Base-by-base conservation (phyloP, 2,888 invertebrate species). In the Petrolisthes cinctipes region DNA sequence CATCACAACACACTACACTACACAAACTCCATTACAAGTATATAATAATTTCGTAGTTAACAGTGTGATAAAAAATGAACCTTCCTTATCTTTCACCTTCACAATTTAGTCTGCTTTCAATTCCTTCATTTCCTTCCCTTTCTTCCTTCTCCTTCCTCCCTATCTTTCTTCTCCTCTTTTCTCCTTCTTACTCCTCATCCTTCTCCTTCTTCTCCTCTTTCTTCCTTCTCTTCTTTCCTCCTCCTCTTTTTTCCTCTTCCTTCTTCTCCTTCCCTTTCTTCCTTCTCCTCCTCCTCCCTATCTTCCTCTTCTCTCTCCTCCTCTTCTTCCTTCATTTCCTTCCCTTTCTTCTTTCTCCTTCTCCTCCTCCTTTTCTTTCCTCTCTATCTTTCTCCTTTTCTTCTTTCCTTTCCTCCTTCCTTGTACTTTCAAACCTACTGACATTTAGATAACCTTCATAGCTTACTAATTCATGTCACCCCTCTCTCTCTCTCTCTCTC, bases 341-440 rank as follows among this genome's bases (percentile, higher is more conserved):
- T 61, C 61, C 9, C 3, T 61, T 61, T 17, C 17, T 11, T n/a
- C 3, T 61, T 17, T 1, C 17, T 61, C 17, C 17, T 17, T 3
- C 61, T 17, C 61, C 9, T 61, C 61, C 61, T 61, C 11, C 17
- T 61, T 17, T 3, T 11, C 17, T 61, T 61, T 17, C 9, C 17
- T 61, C 9, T 3, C 11, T 61, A 61, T 61, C 17, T 79, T n/a
- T 53, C 54, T 37, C 75, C 51, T 51, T 79, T 51, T 79, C 75
- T 75, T n/a, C n/a, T 37, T 75, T 4, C n/a, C 75, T 75, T n/a
- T 75, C 75, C 4, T n/a, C n/a, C 75, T 75, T n/a, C n/a, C 75
- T 75, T n/a, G 9, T n/a, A 17, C 75, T 75, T n/a, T 75, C 61
- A 9, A 11, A 11, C 9, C 9, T 17, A 61, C 17, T 61, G 11